Base-by-base conservation (phyloP, 2,888 invertebrate genomes). In the Dendrolimus houi region DNA sequence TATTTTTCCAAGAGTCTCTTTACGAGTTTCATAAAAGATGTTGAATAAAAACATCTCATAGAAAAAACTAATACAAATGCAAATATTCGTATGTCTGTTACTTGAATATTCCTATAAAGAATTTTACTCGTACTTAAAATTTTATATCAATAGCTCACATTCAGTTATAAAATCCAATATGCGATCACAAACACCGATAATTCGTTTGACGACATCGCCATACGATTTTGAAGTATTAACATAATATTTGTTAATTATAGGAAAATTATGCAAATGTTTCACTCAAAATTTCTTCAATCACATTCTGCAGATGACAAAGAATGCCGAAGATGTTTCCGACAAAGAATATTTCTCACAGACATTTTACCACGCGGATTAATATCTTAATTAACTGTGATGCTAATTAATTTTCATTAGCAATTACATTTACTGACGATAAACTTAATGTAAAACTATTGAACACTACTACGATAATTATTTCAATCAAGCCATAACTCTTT, bases 121-220 rank as follows among this genome's bases (percentile, higher is more conserved):
- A 47, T 47, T 76, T 72, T 69, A 67, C 62, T 62, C 62, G 41
- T 55, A 17, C 52, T 52, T 10, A 29, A 52, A 29, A 29, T 29
- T 55, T 9, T 55, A 52, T 14, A 55, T 41, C 13, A 14, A 42
- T 12, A 7, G 9, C 12, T 47, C 47, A 47, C 14, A 14, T 3
- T 42, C 1, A 7, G 17, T 13, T 14, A 42, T 12, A 55, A 2
- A 17, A 55, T 42, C 47, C 47, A 47, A 47, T 47, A 47, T 47
- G 47, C 47, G 47, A 47, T 47, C 47, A 47, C 9, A 47, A 47
- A 47, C 47, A 47, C 47, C 47, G 9, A 29, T 29, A 29, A 29
- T 29, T 29, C 29, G 29, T 29, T 29, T 29, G 29, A 12, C 47
- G 12, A 12, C 47, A 9, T 47, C 47, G 47, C 47, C 47, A 47